phyloP scores from a whole-genome alignment of 2,797 vertebrate genomes.

The Neosilurus hyrtlii region DNA sequence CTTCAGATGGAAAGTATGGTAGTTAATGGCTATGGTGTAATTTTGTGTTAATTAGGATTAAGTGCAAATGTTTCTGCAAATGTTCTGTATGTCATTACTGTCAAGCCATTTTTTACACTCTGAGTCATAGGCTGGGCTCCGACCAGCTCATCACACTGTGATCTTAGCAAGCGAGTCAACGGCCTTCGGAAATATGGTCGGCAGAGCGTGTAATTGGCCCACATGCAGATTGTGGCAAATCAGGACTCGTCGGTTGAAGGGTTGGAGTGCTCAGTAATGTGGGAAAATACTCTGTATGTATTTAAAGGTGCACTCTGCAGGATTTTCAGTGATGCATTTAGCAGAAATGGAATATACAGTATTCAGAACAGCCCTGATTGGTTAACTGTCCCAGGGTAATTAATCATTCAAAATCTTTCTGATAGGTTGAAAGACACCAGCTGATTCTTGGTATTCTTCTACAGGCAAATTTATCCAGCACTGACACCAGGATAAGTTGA shows the following conservation, averaged over 20 bases:
- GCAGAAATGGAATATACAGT: no score
- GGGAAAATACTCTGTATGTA: neutral
- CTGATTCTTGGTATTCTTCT: no score
- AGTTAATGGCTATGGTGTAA: neutral
- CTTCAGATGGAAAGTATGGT: neutral
- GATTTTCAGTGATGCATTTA: no score
- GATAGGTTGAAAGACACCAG: no score
- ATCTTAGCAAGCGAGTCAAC: slow-evolving; percentile 15
- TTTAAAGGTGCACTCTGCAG: neutral
- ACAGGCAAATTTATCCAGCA: no score
- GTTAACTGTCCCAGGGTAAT: no score
- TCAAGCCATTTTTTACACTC: neutral
- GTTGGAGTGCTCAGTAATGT: neutral
- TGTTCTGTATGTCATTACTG: neutral
- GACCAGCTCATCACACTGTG: slow-evolving; percentile 19
- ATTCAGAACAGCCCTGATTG: no score
- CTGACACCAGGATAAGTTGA: no score
- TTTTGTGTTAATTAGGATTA: neutral
- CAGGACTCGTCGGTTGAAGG: neutral
- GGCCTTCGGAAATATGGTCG: slow-evolving; percentile 23
- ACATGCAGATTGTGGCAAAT: slow-evolving; percentile 4
- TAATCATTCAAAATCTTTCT: no score
- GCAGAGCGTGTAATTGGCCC: slow-evolving; percentile 19
- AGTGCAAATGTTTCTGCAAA: neutral
- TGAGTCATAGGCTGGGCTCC: slow-evolving; percentile 3